Conservation (phyloP, 2,888 invertebrate genomes). For the Drosophila pullipes region DNA sequence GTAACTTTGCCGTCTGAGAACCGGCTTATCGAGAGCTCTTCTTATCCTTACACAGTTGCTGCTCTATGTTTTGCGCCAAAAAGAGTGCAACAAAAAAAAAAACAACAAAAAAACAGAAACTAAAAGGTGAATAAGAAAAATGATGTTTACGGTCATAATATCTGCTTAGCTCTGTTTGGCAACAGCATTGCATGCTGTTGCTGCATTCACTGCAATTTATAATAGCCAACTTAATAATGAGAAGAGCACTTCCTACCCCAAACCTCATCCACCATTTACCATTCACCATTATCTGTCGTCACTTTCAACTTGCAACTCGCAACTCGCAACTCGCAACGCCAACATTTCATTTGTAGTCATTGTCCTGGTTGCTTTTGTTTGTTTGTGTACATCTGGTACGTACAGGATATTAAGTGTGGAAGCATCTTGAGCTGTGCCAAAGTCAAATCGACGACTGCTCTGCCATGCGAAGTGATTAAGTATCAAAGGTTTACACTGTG, state of each 20-base stretch:
- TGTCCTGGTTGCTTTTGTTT: constrained; percentile 6
- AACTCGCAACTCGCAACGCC: not conserved
- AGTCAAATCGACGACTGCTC: constrained; percentile 15
- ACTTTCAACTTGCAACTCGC: not conserved
- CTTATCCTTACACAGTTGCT: constrained; percentile 24
- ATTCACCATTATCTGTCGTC: not conserved
- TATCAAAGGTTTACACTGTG: constrained; percentile 62
- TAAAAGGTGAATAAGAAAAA: not conserved
- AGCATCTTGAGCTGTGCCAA: constrained; percentile 31
- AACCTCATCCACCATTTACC: not conserved
- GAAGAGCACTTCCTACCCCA: not conserved
- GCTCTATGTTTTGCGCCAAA: not conserved
- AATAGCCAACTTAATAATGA: constrained; percentile 42
- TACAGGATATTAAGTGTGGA: constrained; percentile 58
- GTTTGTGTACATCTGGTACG: not conserved
- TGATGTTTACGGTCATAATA: constrained; percentile 25
- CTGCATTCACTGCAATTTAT: constrained; percentile 13
- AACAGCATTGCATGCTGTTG: constrained; percentile 13
- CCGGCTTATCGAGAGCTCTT: constrained; percentile 30
- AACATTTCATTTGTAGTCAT: constrained; percentile 8
- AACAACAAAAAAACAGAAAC: not conserved
- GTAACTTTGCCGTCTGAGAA: constrained; percentile 10
- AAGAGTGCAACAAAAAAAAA: not conserved
- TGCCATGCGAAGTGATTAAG: constrained; percentile 64
- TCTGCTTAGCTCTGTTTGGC: not conserved